Base-by-base conservation (phyloP, 2,888 invertebrate species). In the Drosophila yooni region DNA sequence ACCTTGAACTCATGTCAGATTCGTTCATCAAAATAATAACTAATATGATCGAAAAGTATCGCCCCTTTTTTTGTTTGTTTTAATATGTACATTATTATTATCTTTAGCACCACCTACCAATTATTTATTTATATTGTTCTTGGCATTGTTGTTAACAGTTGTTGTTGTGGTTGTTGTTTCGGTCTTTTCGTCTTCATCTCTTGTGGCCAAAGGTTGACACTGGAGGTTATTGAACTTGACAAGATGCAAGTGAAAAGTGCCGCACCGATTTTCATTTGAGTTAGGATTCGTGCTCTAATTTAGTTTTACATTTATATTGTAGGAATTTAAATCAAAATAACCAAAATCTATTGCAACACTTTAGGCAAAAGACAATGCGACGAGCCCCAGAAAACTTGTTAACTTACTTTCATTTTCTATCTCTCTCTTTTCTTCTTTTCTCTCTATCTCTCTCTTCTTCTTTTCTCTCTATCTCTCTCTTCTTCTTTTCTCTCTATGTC, bases 1-100 rank as follows among this genome's bases (percentile, higher is more conserved):
- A 46, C 70, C 70, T 67, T 70, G 67, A 70, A 70, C 60, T 60
- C 56, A n/a, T 13, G 13, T 31, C 29, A 21, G 21, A 59, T 70
- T 59, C 53, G 65, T 38, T 48, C 33, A 50, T 43, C 40, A 58
- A 57, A 58, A 53, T 48, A 54, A 59, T 59, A 65, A 25, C 65
- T 40, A 50, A 53, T 15, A 48, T 48, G 57, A 29, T 34, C 43
- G 58, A 58, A 58, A 50, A 38, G 36, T 38, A 4, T 50, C 43
- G 58, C 58, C 31, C 21, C 29, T 21, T 43, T 31, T 18, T 13
- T 61, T 33, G 10, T 33, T 33, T 33, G 10, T 33, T 33, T 61
- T 51, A 27, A 27, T 33, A 33, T 54, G 33, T 43, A 43, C 62
- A 46, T 56, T 43, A 43, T 33, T 10, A 56, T 56, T 56, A 46